These are phyloP conservation scores for Lepidotrigona ventralis DNA, from an alignment of 1,140 invertebrate genomes.

Conservation along the genomic window DNA sequence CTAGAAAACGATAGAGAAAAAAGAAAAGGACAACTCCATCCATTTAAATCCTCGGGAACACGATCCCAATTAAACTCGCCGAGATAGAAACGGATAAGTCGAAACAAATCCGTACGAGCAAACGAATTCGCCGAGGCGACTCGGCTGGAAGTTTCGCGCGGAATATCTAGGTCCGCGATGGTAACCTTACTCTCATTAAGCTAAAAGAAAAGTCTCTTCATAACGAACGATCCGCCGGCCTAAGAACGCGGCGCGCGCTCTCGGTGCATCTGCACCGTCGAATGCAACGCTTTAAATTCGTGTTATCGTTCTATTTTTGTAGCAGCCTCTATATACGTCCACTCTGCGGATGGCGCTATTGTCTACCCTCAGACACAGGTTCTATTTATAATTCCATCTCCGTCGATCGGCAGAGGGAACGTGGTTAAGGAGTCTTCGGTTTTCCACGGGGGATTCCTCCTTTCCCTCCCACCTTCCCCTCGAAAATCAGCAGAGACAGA, in stretches of 20 bases:
- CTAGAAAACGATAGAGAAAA: neutral
- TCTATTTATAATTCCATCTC: constrained; percentile 47
- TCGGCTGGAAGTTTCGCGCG: neutral
- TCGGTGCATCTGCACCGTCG: neutral
- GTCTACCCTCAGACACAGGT: constrained; percentile 26
- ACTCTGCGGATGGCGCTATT: constrained; percentile 13
- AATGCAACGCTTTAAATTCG: constrained; percentile 22
- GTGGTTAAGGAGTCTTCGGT: constrained; percentile 22
- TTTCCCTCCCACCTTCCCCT: no score
- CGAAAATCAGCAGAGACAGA: neutral
- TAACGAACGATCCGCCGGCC: neutral
- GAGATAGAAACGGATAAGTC: neutral
- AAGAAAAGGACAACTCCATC: no score
- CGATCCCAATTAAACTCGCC: neutral
- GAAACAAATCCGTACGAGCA: neutral
- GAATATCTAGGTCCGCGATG: neutral
- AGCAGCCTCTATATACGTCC: neutral
- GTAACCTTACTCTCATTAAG: neutral
- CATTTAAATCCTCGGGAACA: neutral
- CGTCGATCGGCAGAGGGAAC: constrained; percentile 10
- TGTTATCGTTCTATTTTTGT: constrained; percentile 40
- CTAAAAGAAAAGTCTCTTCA: neutral
- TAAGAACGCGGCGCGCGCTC: neutral
- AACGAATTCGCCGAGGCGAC: neutral
- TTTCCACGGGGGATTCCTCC: neutral